Conservation (phyloP, 2,113 vertebrate species). For the Eonycteris spelaea region DNA sequence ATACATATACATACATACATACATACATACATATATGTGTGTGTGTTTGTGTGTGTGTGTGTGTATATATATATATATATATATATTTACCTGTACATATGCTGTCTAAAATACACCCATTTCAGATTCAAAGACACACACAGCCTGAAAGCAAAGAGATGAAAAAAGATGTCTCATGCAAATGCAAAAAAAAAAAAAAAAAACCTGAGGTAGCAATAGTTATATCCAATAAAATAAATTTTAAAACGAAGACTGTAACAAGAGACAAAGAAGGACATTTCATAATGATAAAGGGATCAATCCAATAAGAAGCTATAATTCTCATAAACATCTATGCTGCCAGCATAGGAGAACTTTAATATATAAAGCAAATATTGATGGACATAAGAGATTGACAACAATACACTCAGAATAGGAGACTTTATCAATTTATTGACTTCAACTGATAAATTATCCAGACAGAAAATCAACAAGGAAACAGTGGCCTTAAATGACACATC, state of each 20-base stretch:
- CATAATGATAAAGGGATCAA: not conserved
- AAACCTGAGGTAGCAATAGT: not conserved
- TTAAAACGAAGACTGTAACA: not conserved
- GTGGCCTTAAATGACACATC: not conserved
- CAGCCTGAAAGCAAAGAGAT: not conserved
- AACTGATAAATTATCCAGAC: not conserved
- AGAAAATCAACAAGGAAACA: not conserved
- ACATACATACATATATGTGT: no score
- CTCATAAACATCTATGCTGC: not conserved
- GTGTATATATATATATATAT: no score
- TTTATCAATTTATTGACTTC: not conserved
- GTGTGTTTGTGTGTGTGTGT: no score
- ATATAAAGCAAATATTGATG: not conserved
- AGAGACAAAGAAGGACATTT: not conserved
- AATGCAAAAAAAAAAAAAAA: not conserved
- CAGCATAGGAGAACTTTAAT: not conserved
- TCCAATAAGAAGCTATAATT: not conserved
- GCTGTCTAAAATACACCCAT: not conserved
- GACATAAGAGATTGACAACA: not conserved
- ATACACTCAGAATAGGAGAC: not conserved
- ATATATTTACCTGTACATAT: not conserved
- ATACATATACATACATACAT: no score
- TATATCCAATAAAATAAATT: not conserved
- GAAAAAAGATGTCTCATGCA: not conserved
- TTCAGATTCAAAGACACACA: not conserved